Evolutionary conservation across 2,113 vertebrate species (phyloP), one percentile per base, ranked within the genome.

Genomic region (Anolis carolinensis): DNA sequence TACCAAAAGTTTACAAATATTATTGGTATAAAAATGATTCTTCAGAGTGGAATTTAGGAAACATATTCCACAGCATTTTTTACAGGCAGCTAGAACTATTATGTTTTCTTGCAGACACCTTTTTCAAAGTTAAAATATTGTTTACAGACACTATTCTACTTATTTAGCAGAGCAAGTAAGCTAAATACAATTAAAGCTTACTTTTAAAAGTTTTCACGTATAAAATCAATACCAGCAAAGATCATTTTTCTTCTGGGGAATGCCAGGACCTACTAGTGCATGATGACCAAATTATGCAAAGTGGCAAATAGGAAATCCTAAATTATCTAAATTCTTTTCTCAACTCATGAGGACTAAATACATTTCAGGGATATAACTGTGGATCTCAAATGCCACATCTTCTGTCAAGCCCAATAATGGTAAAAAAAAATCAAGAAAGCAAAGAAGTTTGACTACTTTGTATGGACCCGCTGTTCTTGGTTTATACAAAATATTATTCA

Each of bases 181-280:
- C 36, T 78, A 87, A 87, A 39, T 18, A 48, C 25, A 72, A 30
- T 62, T 13, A 14, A 6, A 14, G 13, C 21, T 59, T 67, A 55
- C 25, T 62, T 79, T 48, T 63, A 63, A 83, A 79, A 72, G 32
- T 73, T 83, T 9, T 79, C n/a, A 73, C 7, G n/a, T 78, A 87
- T 71, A 63, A 72, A 73, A 80, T 81, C 68, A 79, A 87, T 73
- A 83, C 27, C 50, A 87, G 86, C 62, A 83, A 87, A 87, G 50
- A 36, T 79, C 72, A 83, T 52, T 72, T 72, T 72, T 50, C 59
- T 78, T 63, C 62, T 87, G 75, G 78, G 78, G n/a, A 83, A 68
- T 83, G 82, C 50, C 48, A 79, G 67, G 72, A 13, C 18, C 75
- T 79, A 25, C 50, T 55, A 79, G n/a, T 34, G 20, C 39, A 62